Conservation (phyloP, 2,888 invertebrate genomes). For the Drosophila neoperkinsi region DNA sequence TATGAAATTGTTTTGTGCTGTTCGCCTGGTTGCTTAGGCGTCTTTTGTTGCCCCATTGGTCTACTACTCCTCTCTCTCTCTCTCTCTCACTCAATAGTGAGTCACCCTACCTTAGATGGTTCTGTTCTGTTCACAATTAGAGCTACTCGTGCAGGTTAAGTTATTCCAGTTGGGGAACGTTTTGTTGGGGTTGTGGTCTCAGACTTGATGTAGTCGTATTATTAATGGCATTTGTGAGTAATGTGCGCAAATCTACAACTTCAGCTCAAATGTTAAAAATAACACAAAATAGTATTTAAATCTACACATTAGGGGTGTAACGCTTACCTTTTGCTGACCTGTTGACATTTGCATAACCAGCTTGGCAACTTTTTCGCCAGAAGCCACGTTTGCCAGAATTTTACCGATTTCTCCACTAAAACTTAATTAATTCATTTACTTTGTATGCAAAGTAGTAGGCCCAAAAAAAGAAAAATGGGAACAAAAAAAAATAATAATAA, state of each 20-base stretch:
- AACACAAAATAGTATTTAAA: conserved; percentile 40
- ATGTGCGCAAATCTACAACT: conserved; percentile 65
- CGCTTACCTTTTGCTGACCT: conserved; percentile 55
- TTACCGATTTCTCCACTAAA: conserved; percentile 47
- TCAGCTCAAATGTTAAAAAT: conserved; percentile 58
- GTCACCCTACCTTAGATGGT: conserved; percentile 55
- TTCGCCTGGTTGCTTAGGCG: conserved; percentile 55
- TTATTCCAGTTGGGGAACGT: conserved; percentile 36
- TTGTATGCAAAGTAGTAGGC: conserved; percentile 36
- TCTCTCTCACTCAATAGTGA: conserved; percentile 34
- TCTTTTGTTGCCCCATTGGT: conserved; percentile 27
- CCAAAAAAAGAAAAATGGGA: background rate
- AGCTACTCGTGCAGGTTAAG: conserved; percentile 34
- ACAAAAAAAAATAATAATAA: conserved; percentile 9
- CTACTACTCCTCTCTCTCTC: background rate
- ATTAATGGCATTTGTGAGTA: conserved; percentile 72
- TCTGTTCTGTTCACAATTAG: conserved; percentile 2
- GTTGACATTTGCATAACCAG: conserved; percentile 75
- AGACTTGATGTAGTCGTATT: conserved; percentile 30
- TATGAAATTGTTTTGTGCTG: conserved; percentile 59
- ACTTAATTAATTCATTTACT: conserved; percentile 68
- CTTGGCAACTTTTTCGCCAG: conserved; percentile 21
- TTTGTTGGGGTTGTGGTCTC: conserved; percentile 47
- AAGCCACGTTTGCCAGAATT: conserved; percentile 43
- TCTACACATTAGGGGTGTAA: background rate